These are phyloP conservation scores for Serranus cabrilla DNA, from an alignment of 2,797 vertebrate genomes.

Conservation along the genomic window DNA sequence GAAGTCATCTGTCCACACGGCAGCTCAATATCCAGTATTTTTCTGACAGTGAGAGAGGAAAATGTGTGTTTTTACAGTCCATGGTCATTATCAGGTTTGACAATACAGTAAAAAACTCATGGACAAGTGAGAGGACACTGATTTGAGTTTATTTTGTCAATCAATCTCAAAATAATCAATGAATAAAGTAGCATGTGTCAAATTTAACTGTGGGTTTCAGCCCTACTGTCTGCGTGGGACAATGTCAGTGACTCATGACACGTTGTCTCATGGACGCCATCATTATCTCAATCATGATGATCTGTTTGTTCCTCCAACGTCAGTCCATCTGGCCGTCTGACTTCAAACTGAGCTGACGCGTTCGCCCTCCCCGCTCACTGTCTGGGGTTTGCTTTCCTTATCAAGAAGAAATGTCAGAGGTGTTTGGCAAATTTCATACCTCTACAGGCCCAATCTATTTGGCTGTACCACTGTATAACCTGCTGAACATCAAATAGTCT, in stretches of 20 bases:
- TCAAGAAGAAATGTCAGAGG: slow-evolving; percentile 48
- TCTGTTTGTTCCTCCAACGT: slow-evolving; percentile 33
- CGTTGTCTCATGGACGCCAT: slow-evolving; percentile 41
- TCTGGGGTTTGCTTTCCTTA: slow-evolving; percentile 33
- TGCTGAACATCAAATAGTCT: slow-evolving; percentile 27
- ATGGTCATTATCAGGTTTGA: too few relatives aligned
- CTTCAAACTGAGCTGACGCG: slow-evolving; percentile 38
- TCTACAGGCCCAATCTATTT: slow-evolving; percentile 32
- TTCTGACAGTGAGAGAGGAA: too few relatives aligned
- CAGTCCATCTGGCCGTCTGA: slow-evolving; percentile 42
- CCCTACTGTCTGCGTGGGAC: slow-evolving; percentile 26
- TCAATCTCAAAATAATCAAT: slow-evolving; percentile 35
- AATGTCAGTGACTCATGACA: slow-evolving; percentile 43
- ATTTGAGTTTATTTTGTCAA: neutral
- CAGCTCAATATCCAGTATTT: too few relatives aligned
- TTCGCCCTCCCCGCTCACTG: slow-evolving; percentile 9
- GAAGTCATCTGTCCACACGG: too few relatives aligned
- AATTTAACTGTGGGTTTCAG: slow-evolving; percentile 21
- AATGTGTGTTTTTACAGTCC: too few relatives aligned
- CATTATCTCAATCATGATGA: slow-evolving; percentile 34
- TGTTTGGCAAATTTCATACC: slow-evolving; percentile 45
- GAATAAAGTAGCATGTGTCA: slow-evolving; percentile 3
- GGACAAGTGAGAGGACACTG: neutral
- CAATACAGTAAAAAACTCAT: neutral
- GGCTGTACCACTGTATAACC: slow-evolving; percentile 26